phyloP scores from a whole-genome alignment of 2,113 vertebrate genomes.

The Forbesichthys papilliferus region DNA sequence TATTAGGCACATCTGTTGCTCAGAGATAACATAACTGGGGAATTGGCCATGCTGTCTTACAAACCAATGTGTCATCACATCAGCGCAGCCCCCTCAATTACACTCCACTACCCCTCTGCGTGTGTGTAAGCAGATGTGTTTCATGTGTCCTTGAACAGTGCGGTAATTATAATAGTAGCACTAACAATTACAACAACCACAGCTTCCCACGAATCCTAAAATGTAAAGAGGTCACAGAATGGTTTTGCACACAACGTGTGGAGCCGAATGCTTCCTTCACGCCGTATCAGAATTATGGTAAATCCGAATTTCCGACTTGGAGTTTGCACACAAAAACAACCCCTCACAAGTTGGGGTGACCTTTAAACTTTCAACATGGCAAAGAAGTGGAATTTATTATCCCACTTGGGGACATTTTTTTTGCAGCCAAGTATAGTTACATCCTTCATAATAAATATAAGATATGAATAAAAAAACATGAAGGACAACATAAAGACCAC shows the following conservation, averaged over 20 bases:
- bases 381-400: no score
- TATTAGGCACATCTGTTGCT: conserved; percentile 69
- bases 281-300: no score
- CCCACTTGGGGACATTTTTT: no score
- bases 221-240: conserved; percentile 46
- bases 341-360: no score
- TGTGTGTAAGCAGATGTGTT: neutral
- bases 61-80: conserved; percentile 60
- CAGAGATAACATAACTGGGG: conserved; percentile 67
- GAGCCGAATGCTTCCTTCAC: neutral
- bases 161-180: conserved; percentile 56
- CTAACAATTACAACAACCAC: conserved; percentile 28
- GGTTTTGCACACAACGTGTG: neutral
- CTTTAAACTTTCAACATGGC: no score
- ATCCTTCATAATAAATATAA: no score
- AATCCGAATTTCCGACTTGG: no score
- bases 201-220: conserved; percentile 50
- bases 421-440: no score
- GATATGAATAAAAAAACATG: no score
- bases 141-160: conserved; percentile 55
- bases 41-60: conserved; percentile 71
- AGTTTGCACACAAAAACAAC: no score
- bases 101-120: conserved; percentile 54
- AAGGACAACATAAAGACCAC: no score
- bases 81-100: conserved; percentile 65